Base-by-base conservation (phyloP, 2,797 vertebrate species). In the Micrastur ruficollis region DNA sequence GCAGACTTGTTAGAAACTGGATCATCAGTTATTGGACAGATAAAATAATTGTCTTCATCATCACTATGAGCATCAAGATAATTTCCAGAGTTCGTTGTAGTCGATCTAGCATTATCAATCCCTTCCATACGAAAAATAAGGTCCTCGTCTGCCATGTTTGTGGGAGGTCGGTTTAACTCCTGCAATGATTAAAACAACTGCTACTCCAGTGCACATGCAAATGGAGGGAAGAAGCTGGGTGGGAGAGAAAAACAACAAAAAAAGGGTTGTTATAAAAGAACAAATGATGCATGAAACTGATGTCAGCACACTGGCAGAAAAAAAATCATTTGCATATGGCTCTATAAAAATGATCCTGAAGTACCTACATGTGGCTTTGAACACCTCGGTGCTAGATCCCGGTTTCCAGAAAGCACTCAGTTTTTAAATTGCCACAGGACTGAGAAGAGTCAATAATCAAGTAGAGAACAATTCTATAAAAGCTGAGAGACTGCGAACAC, bases 71-170 rank as follows among this genome's bases (percentile, higher is more conserved):
- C 82, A 6, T 98, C 98, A 10, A 93, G 94, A 12, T 93, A 96
- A 22, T 97, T 97, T 38, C 97, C 96, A 11, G 97, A 98, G 89
- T 31, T 84, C 0, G 32, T 53, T 40, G 95, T 86, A 32, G 76
- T 71, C 4, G 97, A 95, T 78, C 87, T 97, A 93, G 96, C 78
- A 42, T 98, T 98, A 81, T 98, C 98, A 53, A 99, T 98, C 61
- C 99, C 99, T 98, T 99, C 99, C 99, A 99, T 99, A 86, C 96
- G 97, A 87, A 99, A 99, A 98, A 99, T 99, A 81, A 99, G 98
- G 67, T 99, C 99, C 32, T 99, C 99, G 4, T 99, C 98, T 66
- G 98, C 99, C 99, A 99, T 99, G 94, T 20, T 70, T 89, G 90
- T 9, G 40, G 78, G 71, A 76, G 12, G 31, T 2, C 34, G 32